Conservation (phyloP, 2,113 vertebrate genomes). For the Plecotus auritus region DNA sequence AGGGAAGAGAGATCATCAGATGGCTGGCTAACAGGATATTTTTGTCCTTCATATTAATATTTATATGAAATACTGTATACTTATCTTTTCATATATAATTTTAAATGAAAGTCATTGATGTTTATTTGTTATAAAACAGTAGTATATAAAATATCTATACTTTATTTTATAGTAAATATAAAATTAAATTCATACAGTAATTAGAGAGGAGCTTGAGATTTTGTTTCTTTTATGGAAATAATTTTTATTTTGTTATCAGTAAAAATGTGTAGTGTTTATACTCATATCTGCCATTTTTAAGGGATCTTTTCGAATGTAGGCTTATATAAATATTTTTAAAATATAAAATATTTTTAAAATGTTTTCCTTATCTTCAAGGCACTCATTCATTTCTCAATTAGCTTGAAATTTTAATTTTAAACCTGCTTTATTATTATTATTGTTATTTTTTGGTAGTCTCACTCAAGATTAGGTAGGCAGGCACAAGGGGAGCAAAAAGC, state of each 20-base stretch:
- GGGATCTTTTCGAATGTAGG: not conserved
- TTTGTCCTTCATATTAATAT: not conserved
- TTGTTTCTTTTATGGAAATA: not conserved
- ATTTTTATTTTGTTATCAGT: constrained; percentile 41
- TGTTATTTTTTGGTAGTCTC: not conserved
- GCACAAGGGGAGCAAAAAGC: not conserved
- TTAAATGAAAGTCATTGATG: not conserved
- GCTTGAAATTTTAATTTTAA: constrained; percentile 41
- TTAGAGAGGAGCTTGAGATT: not conserved
- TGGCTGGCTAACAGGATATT: not conserved
- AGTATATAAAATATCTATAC: not conserved
- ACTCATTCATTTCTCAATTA: constrained; percentile 24
- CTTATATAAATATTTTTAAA: not conserved
- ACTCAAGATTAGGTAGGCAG: not conserved
- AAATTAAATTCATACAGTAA: constrained; percentile 20
- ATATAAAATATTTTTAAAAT: not conserved
- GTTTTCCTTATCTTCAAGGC: not conserved
- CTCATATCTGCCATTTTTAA: not conserved
- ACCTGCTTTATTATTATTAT: not conserved
- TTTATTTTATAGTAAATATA: constrained; percentile 24
- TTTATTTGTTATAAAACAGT: not conserved
- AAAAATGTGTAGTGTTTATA: not conserved
- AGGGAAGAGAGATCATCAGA: constrained; percentile 3
- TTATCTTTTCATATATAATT: not conserved
- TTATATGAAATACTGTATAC: not conserved